phyloP scores from a whole-genome alignment of 2,797 vertebrate species.

The Mormyrus hasselquistii region DNA sequence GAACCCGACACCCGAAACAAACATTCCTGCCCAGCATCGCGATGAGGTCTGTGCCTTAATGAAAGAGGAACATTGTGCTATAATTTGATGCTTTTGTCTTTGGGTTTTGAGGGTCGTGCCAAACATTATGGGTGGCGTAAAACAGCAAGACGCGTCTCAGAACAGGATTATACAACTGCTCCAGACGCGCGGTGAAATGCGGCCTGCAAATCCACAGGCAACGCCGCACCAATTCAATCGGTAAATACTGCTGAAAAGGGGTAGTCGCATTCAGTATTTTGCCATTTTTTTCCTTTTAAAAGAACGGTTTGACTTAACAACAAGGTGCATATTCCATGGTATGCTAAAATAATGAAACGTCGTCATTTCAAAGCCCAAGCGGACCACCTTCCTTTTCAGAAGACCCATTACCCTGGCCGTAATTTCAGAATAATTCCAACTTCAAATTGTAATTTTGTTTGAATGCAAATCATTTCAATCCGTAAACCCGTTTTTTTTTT shows the following conservation, averaged over 20 bases:
- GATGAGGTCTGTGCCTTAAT: neutral
- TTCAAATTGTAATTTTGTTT: conserved; percentile 59
- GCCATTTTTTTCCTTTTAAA: conserved; percentile 37
- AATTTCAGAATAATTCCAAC: conserved; percentile 63
- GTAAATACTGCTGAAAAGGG: neutral
- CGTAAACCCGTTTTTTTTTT: conserved; percentile 36
- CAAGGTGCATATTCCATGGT: neutral
- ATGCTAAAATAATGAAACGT: conserved; percentile 52
- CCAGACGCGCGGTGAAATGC: neutral
- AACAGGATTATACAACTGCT: neutral
- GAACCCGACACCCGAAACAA: neutral
- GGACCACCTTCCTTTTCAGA: conserved; percentile 43
- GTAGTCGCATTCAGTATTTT: conserved; percentile 26
- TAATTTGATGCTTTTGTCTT: neutral
- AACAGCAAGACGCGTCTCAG: neutral
- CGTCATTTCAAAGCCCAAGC: conserved; percentile 44
- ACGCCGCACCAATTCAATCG: neutral
- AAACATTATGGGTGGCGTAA: neutral
- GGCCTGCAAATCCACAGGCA: neutral
- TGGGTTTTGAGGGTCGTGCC: neutral
- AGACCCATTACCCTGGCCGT: conserved; percentile 50
- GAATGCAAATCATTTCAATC: conserved; percentile 56
- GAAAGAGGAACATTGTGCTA: neutral
- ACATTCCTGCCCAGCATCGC: neutral
- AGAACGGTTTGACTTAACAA: conserved; percentile 45